Evolutionary conservation across 1,140 invertebrate genomes (phyloP), one percentile per base, ranked within the genome.

Genomic region (Pollicipes pollicipes): DNA sequence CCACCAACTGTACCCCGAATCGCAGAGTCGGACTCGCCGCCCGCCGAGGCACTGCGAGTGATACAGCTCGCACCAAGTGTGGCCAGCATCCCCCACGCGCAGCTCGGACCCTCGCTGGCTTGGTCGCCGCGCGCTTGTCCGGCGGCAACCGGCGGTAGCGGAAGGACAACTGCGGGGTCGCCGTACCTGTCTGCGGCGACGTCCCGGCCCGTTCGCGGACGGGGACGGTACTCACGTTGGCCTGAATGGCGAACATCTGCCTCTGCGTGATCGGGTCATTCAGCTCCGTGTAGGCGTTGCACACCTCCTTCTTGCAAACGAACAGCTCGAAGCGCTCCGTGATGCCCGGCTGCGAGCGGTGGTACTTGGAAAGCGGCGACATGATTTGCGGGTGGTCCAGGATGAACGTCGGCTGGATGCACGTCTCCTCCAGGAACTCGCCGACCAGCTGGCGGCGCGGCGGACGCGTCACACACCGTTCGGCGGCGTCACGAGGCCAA

Each of bases 221-320:
- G n/a, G n/a, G n/a, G n/a, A n/a, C n/a, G n/a, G n/a, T n/a, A 58
- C 45, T 58, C 64, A 66, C 64, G 27, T 66, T 66, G 64, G 76
- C 76, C 68, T 76, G 76, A 63, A 75, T 73, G n/a, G 70, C 72
- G 71, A 76, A 76, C 73, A 95, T 84, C 77, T 95, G 87, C 73
- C 95, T 81, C 79, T 99, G 97, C 27, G 94, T 89, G 1, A 92
- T 82, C 0, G 97, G 96, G 84, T 99, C 97, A 78, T 99, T 99
- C 76, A 99, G 87, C 81, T 99, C 97, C 0, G 97, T 99, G 79
- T 99, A 99, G 0, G 97, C 96, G 84, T 99, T 99, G 76, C 91
- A 93, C 71, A 99, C 84, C 84, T 99, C 97, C 78, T 97, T 96
- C 77, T 94, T 95, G 85, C 93, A 91, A 0, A 97, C 87, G 83